Evolutionary conservation across 2,888 invertebrate genomes (phyloP), one percentile per base, ranked within the genome.

Genomic region (Spatulosminthurus flaviceps): DNA sequence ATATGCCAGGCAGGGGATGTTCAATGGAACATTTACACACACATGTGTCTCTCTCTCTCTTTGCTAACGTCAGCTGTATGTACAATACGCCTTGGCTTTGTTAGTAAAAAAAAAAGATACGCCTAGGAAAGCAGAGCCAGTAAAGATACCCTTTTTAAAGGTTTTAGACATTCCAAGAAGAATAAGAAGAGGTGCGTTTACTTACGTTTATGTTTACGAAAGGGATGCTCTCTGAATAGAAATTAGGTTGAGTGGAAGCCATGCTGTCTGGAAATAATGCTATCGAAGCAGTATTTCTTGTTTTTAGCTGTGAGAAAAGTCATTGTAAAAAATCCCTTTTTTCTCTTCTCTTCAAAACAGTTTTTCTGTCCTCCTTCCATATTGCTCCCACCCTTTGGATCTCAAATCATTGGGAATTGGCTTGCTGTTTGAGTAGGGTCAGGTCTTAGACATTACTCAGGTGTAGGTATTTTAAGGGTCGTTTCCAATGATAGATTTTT

Each of bases 171-270:
- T 72, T 51, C 21, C n/a, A 13, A 16, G 28, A n/a, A 28, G n/a
- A n/a, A n/a, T n/a, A n/a, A n/a, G 41, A 75, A 21, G 73, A 73
- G 73, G 28, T 73, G 29, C 73, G 77, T 80, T 77, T 80, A 72
- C 79, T 51, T 72, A 80, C 80, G 74, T 81, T 81, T 81, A 79
- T 81, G 81, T 81, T 81, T 81, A 81, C 81, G 79, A 72, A 67
- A 67, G 76, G 26, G 78, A 81, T 81, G 81, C 78, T 67, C 72
- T 75, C 76, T 81, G 81, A 78, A 81, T 81, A 81, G 66, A 81
- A 81, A 81, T 78, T 79, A 79, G 77, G 73, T 77, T 64, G 74
- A 70, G 75, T 22, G n/a, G 22, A 22, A 24, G 43, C 61, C 28
- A 9, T n/a, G n/a, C 51, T 51, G 64, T 64, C 26, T 64, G 4